phyloP scores from a whole-genome alignment of 1,140 invertebrate genomes.

The Ceratoteleas bidentatus region DNA sequence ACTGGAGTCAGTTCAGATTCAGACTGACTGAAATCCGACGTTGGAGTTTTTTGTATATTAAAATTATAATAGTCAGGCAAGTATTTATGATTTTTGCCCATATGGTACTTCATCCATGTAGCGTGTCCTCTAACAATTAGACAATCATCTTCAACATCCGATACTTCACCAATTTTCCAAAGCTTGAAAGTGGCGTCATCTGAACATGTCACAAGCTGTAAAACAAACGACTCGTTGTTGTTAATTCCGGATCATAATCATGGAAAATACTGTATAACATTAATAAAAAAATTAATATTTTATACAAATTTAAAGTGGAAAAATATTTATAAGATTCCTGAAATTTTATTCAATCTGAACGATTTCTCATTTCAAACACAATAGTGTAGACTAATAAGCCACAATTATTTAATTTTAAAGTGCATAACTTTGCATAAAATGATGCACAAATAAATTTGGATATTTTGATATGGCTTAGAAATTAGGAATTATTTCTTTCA shows the following conservation, averaged over 20 bases:
- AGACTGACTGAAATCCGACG: constrained; percentile 46
- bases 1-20: constrained; percentile 34
- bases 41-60: constrained; percentile 71
- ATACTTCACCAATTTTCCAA: constrained; percentile 86
- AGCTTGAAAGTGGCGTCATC: constrained; percentile 90
- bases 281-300: too few species aligned
- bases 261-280: too few species aligned
- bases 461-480: too few species aligned
- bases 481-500: constrained; percentile 8
- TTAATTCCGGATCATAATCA: too few species aligned
- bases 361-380: too few species aligned
- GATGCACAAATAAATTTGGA: too few species aligned
- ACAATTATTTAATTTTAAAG: neutral
- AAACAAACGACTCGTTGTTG: neutral
- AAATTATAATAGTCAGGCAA: neutral
- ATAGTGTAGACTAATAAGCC: too few species aligned
- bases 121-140: constrained; percentile 82
- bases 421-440: too few species aligned
- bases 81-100: constrained; percentile 28
- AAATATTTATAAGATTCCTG: too few species aligned
- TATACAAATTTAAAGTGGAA: too few species aligned
- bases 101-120: constrained; percentile 74
- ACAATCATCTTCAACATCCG: constrained; percentile 80
- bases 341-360: too few species aligned
- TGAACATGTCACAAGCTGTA: constrained; percentile 88